Base-by-base conservation (phyloP, 2,113 vertebrate species). In the Xiphophorus hellerii region DNA sequence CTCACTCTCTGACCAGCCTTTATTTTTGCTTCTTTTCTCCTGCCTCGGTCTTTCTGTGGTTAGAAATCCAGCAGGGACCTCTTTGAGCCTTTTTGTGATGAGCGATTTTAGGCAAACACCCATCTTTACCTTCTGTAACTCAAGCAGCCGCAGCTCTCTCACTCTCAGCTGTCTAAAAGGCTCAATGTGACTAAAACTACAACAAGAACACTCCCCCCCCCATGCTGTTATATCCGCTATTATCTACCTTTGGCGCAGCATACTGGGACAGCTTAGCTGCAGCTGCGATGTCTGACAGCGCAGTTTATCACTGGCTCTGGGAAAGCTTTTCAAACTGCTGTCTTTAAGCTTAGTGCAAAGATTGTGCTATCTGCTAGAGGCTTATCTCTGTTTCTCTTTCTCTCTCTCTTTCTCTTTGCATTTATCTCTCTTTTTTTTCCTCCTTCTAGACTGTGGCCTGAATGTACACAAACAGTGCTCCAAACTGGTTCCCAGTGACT, bases 391-490 rank as follows among this genome's bases (percentile, higher is more conserved):
- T 78, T 37, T 78, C 29, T 75, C 25, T 27, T n/a, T 48, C 29
- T 35, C 10, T 37, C 63, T 70, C 25, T 27, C n/a, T 29, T 20
- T 48, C 29, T 35, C 22, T 37, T 63, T 67, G 39, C 64, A 4
- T 70, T 65, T 63, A 33, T 84, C 25, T 17, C 22, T 17, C 27
- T 62, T 75, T 62, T 62, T 58, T n/a, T 11, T 11, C 13, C 20
- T 54, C 30, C 74, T 80, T 71, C 31, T 54, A 99, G 98, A 99
- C 83, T 99, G 98, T 2, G 98, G 98, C 9, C 81, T 99, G 89
- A 99, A 98, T 10, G 97, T 99, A 27, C 98, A 99, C 92, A 99
- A 99, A 87, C 98, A 99, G 90, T 99, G 98, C 88, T 98, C 97
- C 87, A 98, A 98, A 84, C 96, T 97, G 2, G 97, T 98, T 71